These are phyloP conservation scores for Chlamydotis undulata DNA, from an alignment of 2,113 vertebrate species.

Conservation along the genomic window DNA sequence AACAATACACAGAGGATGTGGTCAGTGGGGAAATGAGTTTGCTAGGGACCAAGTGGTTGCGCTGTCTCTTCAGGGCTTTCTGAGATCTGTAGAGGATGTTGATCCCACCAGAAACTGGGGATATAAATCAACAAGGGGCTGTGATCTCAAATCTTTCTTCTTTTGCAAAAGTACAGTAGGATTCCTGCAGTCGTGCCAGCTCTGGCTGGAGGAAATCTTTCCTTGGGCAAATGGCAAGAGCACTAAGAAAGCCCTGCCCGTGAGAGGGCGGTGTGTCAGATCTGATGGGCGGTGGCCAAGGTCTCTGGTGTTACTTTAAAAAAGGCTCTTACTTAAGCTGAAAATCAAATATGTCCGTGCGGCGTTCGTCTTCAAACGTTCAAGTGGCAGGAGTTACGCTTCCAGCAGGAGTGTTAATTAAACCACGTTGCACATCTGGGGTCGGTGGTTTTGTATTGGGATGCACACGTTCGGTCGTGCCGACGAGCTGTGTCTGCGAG, in stretches of 20 bases:
- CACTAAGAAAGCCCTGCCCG: not conserved
- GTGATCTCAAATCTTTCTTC: not conserved
- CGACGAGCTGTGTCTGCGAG: not conserved
- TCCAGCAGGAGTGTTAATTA: not conserved
- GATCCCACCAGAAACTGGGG: not conserved
- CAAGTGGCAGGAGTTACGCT: not conserved
- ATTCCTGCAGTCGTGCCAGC: not conserved
- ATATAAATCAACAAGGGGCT: not conserved
- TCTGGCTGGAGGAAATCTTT: not conserved
- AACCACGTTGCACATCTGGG: not conserved
- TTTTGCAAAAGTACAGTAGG: not conserved
- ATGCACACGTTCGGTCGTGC: accelerated
- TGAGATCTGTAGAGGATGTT: not conserved
- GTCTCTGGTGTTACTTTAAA: not conserved
- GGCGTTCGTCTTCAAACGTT: accelerated
- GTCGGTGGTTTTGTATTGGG: accelerated
- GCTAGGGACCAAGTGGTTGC: not conserved
- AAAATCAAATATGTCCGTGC: not conserved
- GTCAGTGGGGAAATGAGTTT: not conserved
- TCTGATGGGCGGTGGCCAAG: not conserved
- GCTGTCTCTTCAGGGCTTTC: constrained; percentile 25
- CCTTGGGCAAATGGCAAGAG: not conserved
- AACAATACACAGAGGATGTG: constrained; percentile 38
- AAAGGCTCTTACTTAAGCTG: not conserved
- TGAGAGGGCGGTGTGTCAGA: not conserved